A percentile compares a stretch with the other conserved stretches of the same genome.
Evolutionary conservation across 2,888 invertebrate species (phyloP).

Genomic region (Lochmaea crataegi): DNA sequence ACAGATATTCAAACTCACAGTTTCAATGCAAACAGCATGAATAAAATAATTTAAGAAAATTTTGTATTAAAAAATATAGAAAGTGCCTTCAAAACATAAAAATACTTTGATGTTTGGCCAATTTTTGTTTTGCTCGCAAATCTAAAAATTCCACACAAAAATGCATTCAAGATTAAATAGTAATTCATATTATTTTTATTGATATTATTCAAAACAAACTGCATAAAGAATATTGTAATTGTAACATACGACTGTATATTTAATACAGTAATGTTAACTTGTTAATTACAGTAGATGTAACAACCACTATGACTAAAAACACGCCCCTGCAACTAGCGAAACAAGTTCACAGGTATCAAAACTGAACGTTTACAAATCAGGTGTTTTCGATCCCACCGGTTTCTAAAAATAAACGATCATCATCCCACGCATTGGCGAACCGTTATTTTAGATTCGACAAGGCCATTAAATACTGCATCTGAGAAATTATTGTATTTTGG

Average conservation of each 20-base stretch:
- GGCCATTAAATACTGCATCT: constrained; percentile 50
- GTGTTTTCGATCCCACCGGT: constrained; percentile 56
- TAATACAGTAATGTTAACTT: not conserved
- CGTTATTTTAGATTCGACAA: constrained; percentile 61
- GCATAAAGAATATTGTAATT: not conserved
- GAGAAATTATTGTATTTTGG: constrained; percentile 30
- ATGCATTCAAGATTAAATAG: too few relatives aligned
- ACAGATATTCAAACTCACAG: too few relatives aligned
- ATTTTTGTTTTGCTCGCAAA: too few relatives aligned
- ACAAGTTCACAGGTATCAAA: constrained; percentile 50
- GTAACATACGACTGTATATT: too few relatives aligned
- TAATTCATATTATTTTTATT: too few relatives aligned
- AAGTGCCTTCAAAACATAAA: too few relatives aligned
- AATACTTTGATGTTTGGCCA: too few relatives aligned
- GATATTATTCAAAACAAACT: not conserved
- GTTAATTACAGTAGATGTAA: too few relatives aligned
- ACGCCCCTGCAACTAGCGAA: constrained; percentile 32
- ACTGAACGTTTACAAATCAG: constrained; percentile 53
- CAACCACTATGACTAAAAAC: not conserved
- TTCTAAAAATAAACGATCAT: constrained; percentile 47
- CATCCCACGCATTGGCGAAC: constrained; percentile 56
- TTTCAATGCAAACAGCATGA: too few relatives aligned
- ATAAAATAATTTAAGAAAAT: too few relatives aligned
- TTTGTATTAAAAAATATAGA: too few relatives aligned
- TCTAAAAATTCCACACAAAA: too few relatives aligned